A percentile compares a stretch with the other conserved stretches of the same genome.
Evolutionary conservation across 1,140 invertebrate species (phyloP).

Genomic region (Cotesia chilonis): DNA sequence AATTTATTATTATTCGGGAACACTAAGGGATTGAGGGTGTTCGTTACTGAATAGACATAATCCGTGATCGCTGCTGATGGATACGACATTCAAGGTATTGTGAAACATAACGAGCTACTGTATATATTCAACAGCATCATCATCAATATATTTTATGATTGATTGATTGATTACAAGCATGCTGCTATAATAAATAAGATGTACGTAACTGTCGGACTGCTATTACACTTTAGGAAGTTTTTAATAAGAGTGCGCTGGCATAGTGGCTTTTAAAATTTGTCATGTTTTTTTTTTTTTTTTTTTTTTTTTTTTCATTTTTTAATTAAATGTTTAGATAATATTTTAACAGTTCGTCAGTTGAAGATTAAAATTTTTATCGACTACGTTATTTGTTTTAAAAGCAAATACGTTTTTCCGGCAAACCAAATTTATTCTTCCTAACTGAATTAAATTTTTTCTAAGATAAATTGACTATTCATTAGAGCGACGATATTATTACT

Average conservation of each 20-base stretch:
- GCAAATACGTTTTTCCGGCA: too few relatives aligned
- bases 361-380: too few relatives aligned
- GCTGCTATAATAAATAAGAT: not conserved
- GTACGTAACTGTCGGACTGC: not conserved
- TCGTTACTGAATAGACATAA: not conserved
- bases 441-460: too few relatives aligned
- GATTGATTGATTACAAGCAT: too few relatives aligned
- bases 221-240: not conserved
- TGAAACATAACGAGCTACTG: not conserved
- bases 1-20: constrained; percentile 6
- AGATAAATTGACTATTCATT: too few relatives aligned
- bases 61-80: not conserved
- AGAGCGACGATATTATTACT: too few relatives aligned
- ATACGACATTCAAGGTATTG: not conserved
- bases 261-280: not conserved
- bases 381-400: too few relatives aligned
- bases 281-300: not conserved
- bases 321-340: too few relatives aligned
- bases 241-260: constrained; percentile 22
- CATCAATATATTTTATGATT: too few relatives aligned
- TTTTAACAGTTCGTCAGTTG: too few relatives aligned
- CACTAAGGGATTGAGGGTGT: constrained; percentile 2
- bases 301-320: too few relatives aligned
- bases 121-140: not conserved
- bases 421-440: too few relatives aligned